A percentile compares a stretch with the other conserved stretches of the same genome.
Evolutionary conservation across 1,140 invertebrate species (phyloP).

Genomic region (Formica selysi): DNA sequence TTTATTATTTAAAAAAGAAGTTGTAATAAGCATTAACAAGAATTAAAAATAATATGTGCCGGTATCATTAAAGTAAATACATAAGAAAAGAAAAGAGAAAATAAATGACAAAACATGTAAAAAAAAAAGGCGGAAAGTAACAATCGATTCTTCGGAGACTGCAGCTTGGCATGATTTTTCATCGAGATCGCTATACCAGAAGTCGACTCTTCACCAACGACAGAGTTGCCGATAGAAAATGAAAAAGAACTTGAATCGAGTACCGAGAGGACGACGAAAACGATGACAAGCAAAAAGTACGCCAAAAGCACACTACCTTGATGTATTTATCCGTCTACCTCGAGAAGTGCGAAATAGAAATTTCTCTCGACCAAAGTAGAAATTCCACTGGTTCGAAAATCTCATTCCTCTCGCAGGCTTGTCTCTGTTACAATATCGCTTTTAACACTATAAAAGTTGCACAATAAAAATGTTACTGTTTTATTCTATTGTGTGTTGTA

Average conservation of each 20-base stretch:
- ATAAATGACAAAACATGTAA: not conserved
- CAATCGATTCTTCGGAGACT: slow-evolving; percentile 74
- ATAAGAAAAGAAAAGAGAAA: slow-evolving; percentile 20
- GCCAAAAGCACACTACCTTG: slow-evolving; percentile 13
- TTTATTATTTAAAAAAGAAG: not conserved
- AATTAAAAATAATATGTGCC: not conserved
- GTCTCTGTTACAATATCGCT: not conserved
- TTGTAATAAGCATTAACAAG: not conserved
- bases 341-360: slow-evolving; percentile 44
- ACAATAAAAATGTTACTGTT: not conserved
- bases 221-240: slow-evolving; percentile 52
- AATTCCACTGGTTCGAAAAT: slow-evolving; percentile 37
- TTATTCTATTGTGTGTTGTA: not conserved
- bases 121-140: slow-evolving; percentile 67
- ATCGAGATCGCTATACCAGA: slow-evolving; percentile 68
- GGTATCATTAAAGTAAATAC: not conserved
- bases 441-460: slow-evolving; percentile 12
- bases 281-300: slow-evolving; percentile 43
- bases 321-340: slow-evolving; percentile 35
- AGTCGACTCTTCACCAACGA: slow-evolving; percentile 64
- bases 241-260: slow-evolving; percentile 33
- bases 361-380: not conserved
- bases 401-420: not conserved
- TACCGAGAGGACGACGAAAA: slow-evolving; percentile 11
- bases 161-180: slow-evolving; percentile 72